phyloP scores from a whole-genome alignment of 2,797 vertebrate species.

The Caiman crocodilus region DNA sequence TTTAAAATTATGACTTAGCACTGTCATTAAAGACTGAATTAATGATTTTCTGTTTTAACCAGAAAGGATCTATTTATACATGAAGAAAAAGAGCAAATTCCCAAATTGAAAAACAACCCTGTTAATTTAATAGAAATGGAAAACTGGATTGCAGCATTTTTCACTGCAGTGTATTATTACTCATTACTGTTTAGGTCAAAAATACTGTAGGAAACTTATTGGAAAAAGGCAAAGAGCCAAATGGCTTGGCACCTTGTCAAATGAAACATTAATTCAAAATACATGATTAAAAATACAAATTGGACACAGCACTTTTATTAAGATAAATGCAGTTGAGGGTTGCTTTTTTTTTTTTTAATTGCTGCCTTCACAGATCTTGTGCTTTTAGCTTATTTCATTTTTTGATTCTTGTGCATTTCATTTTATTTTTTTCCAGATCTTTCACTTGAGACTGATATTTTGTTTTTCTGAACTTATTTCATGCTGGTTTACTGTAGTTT shows the following conservation, averaged over 20 bases:
- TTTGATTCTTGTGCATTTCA: conserved; percentile 59
- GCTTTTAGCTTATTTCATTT: conserved; percentile 68
- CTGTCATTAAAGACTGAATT: not conserved
- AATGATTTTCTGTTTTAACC: not conserved
- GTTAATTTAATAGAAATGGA: not conserved
- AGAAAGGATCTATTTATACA: not conserved
- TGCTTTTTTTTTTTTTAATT: conserved; percentile 49
- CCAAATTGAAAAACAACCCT: not conserved
- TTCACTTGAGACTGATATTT: not conserved
- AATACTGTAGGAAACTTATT: not conserved
- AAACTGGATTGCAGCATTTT: not conserved
- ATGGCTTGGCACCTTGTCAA: conserved; percentile 67
- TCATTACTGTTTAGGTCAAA: conserved; percentile 40
- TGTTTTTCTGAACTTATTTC: not conserved
- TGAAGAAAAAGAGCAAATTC: not conserved
- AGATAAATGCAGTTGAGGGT: conserved; percentile 51
- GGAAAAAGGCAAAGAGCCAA: not conserved
- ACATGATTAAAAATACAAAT: conserved; percentile 61
- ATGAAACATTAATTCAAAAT: conserved; percentile 75
- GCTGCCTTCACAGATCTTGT: conserved; percentile 69
- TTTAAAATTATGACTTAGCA: not conserved
- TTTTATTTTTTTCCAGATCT: conserved; percentile 56
- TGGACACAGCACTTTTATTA: conserved; percentile 37
- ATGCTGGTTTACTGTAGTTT: not conserved
- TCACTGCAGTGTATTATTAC: not conserved